Base-by-base conservation (phyloP, 2,888 invertebrate genomes). In the Coelopa pilipes region DNA sequence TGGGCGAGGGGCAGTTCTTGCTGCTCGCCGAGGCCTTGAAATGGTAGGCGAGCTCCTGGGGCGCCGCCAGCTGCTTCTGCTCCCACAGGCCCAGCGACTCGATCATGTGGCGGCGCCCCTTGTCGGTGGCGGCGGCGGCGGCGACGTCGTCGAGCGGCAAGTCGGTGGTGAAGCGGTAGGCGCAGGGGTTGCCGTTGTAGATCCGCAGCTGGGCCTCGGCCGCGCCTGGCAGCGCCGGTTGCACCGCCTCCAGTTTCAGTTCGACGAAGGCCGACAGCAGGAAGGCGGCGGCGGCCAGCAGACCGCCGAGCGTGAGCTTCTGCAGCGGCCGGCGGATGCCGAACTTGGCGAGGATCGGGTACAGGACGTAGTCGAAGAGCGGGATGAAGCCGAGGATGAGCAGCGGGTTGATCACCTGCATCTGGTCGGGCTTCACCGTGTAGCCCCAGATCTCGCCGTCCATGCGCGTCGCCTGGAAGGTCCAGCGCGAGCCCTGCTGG, bases 401-500 rank as follows among this genome's bases (percentile, higher is more conserved):
- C 9, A 96, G 83, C 0, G 98, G 97, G 88, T 98, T 98, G 24
- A 97, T 88, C 62, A 97, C 95, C 90, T 97, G 97, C 93, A 99
- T 94, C 87, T 99, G 99, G 88, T 99, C 99, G 0, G 99, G 96
- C 80, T 96, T 93, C 19, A 96, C 89, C 82, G 90, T 92, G 76
- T 89, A 89, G n/a, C 82, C 80, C 4, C 80, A 79, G 7, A 85
- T 70, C 73, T 91, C 89, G 45, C 96, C 96, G 79, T 93, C 89
- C 97, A 98, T 97, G 80, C 93, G 90, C n/a, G 93, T 92, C 0
- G 97, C 97, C 89, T 97, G 97, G 85, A 97, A 93, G 0, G 96
- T 96, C 97, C 97, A 97, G 74, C 95, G 90, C 0, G 96, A 96
- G 15, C 96, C 94, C 90, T 96, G 97, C 86, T 99, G 99, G 87